phyloP scores from a whole-genome alignment of 2,888 invertebrate species.

The Chymomyza procnemis region DNA sequence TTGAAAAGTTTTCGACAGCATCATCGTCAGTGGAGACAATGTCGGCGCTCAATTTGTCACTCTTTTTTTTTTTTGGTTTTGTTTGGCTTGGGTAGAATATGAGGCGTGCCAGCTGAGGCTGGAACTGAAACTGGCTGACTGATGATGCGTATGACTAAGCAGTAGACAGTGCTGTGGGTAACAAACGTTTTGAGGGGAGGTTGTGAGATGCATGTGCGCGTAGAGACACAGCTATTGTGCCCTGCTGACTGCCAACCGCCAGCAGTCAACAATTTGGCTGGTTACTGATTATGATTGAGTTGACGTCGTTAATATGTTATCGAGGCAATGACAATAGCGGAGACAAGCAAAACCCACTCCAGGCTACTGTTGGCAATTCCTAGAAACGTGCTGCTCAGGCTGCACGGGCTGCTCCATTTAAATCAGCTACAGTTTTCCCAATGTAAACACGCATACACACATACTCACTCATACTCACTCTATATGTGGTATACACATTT shows the following conservation, averaged over 20 bases:
- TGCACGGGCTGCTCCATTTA: conserved; percentile 50
- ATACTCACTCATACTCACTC: neutral
- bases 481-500: conserved; percentile 15
- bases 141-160: conserved; percentile 44
- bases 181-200: too few relatives aligned
- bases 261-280: conserved; percentile 16
- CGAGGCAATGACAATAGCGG: conserved; percentile 29
- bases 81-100: conserved; percentile 19
- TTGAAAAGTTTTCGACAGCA: conserved; percentile 54
- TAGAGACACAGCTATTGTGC: too few relatives aligned
- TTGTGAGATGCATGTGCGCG: too few relatives aligned
- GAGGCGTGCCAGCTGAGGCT: conserved; percentile 22
- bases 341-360: neutral
- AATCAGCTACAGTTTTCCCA: conserved; percentile 56
- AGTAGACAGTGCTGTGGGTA: conserved; percentile 17
- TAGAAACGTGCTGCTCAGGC: conserved; percentile 25
- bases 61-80: conserved; percentile 10
- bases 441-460: conserved; percentile 35
- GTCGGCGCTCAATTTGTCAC: conserved; percentile 69
- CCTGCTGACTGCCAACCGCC: too few relatives aligned
- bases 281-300: conserved; percentile 65
- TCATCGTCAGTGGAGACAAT: conserved; percentile 25
- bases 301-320: conserved; percentile 72
- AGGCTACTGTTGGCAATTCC: neutral
- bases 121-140: conserved; percentile 23